Evolutionary conservation across 2,797 vertebrate genomes (phyloP).

Genomic region (Xiphophorus birchmanni): DNA sequence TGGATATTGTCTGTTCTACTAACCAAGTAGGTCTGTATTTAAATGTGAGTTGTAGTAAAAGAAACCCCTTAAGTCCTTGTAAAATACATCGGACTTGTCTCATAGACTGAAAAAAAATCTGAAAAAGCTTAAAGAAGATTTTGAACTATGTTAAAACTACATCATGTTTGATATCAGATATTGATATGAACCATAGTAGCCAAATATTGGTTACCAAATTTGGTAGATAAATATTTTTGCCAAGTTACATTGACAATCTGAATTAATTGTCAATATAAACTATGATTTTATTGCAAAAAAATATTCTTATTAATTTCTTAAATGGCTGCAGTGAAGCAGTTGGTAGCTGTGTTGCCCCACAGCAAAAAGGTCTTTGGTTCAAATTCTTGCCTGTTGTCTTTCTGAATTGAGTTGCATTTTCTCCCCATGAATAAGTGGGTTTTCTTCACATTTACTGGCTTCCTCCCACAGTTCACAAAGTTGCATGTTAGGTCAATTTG

Average conservation of each 20-base stretch:
- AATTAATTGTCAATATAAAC: neutral
- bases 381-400: neutral
- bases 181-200: neutral
- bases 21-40: slow-evolving; percentile 40
- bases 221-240: neutral
- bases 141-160: neutral
- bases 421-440: neutral
- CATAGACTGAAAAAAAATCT: neutral
- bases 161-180: neutral
- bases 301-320: neutral
- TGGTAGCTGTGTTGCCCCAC: neutral
- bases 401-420: neutral
- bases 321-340: neutral
- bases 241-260: no score
- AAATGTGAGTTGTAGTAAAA: neutral
- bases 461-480: neutral
- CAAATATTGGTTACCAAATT: neutral
- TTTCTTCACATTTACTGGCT: neutral
- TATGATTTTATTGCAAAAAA: neutral
- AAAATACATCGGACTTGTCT: neutral
- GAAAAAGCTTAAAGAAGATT: neutral
- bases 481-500: neutral
- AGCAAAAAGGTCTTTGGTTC: neutral
- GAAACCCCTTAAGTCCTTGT: neutral
- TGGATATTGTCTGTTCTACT: slow-evolving; percentile 35